A percentile compares a stretch with the other conserved stretches of the same genome.
phyloP scores from a whole-genome alignment of 2,888 invertebrate species.

The Belgica antarctica region DNA sequence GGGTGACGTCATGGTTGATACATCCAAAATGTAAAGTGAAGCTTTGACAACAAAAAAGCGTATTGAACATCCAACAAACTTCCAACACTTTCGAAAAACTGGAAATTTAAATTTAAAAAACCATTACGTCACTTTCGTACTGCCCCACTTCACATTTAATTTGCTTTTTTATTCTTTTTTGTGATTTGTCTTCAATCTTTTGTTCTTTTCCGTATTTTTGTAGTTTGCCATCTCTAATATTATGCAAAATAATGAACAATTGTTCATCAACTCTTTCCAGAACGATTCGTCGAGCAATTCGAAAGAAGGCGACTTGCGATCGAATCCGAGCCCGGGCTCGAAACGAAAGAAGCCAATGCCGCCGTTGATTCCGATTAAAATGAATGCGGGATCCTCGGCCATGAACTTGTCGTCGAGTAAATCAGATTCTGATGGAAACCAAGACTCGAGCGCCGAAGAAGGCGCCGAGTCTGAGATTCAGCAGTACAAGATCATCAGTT shows the following conservation, averaged over 20 bases:
- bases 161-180: constrained; percentile 22
- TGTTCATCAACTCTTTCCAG: constrained; percentile 37
- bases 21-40: too few species aligned
- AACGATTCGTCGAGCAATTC: constrained; percentile 40
- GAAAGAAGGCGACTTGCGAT: constrained; percentile 23
- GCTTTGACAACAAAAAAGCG: background rate
- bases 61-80: too few species aligned
- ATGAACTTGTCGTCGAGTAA: constrained; percentile 46
- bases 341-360: constrained; percentile 41
- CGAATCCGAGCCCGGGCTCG: constrained; percentile 35
- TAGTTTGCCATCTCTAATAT: constrained; percentile 44
- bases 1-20: background rate
- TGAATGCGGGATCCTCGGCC: constrained; percentile 46
- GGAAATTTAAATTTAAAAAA: too few species aligned
- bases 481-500: constrained; percentile 49
- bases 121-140: too few species aligned
- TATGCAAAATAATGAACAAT: constrained; percentile 43
- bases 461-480: constrained; percentile 59
- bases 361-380: constrained; percentile 38
- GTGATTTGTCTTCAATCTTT: constrained; percentile 18
- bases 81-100: too few species aligned
- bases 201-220: constrained; percentile 23
- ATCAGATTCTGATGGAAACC: constrained; percentile 44
- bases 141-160: too few species aligned
- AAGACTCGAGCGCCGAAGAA: constrained; percentile 45